These are phyloP conservation scores for Pectinophora gossypiella DNA, from an alignment of 1,140 invertebrate genomes.

Conservation along the genomic window DNA sequence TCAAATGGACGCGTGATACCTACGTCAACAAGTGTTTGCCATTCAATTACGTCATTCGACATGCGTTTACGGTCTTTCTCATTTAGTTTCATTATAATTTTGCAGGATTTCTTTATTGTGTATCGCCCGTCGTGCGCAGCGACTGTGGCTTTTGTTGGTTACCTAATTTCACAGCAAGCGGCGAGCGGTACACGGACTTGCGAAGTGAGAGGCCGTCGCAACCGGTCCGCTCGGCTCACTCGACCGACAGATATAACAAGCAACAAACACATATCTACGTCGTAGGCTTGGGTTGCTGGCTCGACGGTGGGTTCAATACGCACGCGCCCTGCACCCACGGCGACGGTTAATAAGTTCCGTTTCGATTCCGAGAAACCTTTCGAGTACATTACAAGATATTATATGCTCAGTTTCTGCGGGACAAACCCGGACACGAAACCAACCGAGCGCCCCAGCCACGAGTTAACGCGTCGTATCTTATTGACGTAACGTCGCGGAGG, in stretches of 20 bases:
- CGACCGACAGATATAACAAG: conserved; percentile 51
- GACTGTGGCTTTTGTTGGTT: conserved; percentile 65
- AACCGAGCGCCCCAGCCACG: conserved; percentile 52
- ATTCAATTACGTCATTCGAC: conserved; percentile 31
- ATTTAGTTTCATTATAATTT: conserved; percentile 33
- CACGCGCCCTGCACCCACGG: not conserved
- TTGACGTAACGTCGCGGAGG: conserved; percentile 68
- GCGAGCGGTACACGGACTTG: conserved; percentile 62
- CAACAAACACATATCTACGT: conserved; percentile 42
- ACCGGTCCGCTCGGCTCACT: conserved; percentile 62
- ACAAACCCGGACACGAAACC: conserved; percentile 66
- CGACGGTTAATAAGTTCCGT: conserved; percentile 15
- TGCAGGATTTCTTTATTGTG: conserved; percentile 54
- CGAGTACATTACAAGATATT: conserved; percentile 22
- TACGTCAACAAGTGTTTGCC: conserved; percentile 18
- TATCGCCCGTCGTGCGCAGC: conserved; percentile 43
- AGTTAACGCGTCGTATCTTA: conserved; percentile 68
- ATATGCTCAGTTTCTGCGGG: conserved; percentile 36
- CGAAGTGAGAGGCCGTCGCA: conserved; percentile 70
- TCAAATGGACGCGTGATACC: conserved; percentile 17
- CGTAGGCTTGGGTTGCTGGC: conserved; percentile 21
- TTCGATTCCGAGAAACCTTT: conserved; percentile 21
- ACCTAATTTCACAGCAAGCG: conserved; percentile 69
- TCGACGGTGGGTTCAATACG: conserved; percentile 15
- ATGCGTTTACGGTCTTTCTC: conserved; percentile 27